Percentiles rank a stretch among this genome's conserved stretches.
Conservation (phyloP, 2,888 invertebrate genomes). For the Mantis religiosa region DNA sequence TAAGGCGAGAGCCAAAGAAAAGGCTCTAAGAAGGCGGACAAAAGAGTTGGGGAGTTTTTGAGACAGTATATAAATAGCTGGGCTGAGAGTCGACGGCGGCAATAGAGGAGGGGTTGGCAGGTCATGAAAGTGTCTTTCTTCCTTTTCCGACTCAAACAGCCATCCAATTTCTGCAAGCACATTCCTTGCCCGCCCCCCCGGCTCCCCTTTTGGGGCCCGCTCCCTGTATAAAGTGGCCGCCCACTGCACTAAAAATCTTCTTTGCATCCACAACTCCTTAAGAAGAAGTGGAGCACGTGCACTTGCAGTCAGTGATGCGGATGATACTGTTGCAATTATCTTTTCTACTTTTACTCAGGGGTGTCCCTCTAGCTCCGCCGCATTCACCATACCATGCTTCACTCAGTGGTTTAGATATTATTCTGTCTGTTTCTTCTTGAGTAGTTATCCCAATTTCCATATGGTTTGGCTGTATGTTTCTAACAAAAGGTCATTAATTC, state of each 20-base stretch:
- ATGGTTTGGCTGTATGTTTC: too few species aligned
- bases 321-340: neutral
- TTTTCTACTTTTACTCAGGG: neutral
- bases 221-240: neutral
- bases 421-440: too few species aligned
- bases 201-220: neutral
- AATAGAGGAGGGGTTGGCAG: neutral
- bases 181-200: neutral
- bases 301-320: neutral
- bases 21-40: neutral
- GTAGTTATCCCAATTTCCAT: too few species aligned
- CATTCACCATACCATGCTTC: neutral
- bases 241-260: neutral
- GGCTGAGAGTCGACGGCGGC: neutral
- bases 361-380: neutral
- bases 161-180: neutral
- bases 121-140: neutral
- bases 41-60: neutral
- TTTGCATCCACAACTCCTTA: neutral
- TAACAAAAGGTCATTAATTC: too few species aligned
- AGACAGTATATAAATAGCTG: neutral
- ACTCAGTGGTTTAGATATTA: too few species aligned
- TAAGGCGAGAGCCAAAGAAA: neutral
- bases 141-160: neutral
- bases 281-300: neutral